Evolutionary conservation across 64 coral and sea anemone genomes (phyloP), one percentile per base, ranked within the genome.

Genomic region (Montipora efflorescens): DNA sequence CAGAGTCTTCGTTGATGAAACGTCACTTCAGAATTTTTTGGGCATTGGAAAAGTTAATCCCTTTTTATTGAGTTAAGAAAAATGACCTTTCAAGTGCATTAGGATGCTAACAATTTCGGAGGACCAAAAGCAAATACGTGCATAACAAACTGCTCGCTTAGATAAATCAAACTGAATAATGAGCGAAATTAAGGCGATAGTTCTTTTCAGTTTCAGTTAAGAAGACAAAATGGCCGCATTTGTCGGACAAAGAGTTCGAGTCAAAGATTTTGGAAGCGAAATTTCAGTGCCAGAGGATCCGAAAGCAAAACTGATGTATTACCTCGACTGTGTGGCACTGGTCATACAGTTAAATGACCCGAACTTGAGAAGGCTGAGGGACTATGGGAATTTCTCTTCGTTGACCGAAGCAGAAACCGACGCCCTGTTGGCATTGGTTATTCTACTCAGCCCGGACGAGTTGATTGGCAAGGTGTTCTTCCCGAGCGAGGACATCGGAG

Each of bases 381-480:
- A 84, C 66, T 59, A 15, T 16, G 19, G 4, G 36, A 67, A 9
- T 68, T 84, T 67, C 82, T 13, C 62, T 59, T 68, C 15, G 14
- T 19, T 84, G n/a, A 84, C 6, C 19, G 57, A 59, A 2, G 22
- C 8, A 46, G 82, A 84, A 68, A 84, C 49, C 52, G 25, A 61
- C 28, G 82, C 57, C 5, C 23, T 84, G 82, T 36, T 84, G n/a
- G 82, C 82, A 47, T 59, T 84, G 18, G 57, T 61, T 3, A 5
- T 84, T 7, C 59, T 84, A 2, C 16, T 84, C 57, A 66, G 57
- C 25, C 82, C 82, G 8, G 82, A 84, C 55, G 45, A 55, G 48
- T 23, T 81, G 14, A 81, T 55, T 13, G 79, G 57, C 48, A 48
- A 81, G 45, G 82, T 84, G 8, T 84, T 84, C 45, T 84, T 84